A percentile compares a stretch with the other conserved stretches of the same genome.
Conservation (phyloP, 1,140 invertebrate genomes). For the Pachypeltis micranthus region DNA sequence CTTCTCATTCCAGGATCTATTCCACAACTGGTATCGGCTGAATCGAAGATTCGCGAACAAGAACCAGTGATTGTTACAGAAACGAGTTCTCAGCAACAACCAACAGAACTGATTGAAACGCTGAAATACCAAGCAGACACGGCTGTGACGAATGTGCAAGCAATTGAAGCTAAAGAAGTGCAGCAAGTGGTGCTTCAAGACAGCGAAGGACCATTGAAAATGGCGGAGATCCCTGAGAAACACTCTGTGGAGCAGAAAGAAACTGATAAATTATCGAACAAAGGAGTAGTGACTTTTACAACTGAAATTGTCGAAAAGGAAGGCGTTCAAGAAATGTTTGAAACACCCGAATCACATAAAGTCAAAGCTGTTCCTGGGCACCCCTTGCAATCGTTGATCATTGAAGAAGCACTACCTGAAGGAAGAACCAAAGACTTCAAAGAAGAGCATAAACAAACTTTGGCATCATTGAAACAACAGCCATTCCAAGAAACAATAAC, state of each 20-base stretch:
- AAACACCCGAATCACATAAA: slow-evolving; percentile 42
- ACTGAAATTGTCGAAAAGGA: slow-evolving; percentile 45
- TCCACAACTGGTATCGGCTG: slow-evolving; percentile 39
- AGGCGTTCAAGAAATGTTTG: slow-evolving; percentile 36
- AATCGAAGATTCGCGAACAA: slow-evolving; percentile 38
- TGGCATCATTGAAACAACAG: slow-evolving; percentile 39
- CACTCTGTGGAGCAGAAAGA: slow-evolving; percentile 29
- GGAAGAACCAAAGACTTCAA: slow-evolving; percentile 38
- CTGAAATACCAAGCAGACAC: slow-evolving; percentile 43
- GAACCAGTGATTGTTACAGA: slow-evolving; percentile 44
- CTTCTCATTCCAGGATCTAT: slow-evolving; percentile 35
- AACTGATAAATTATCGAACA: slow-evolving; percentile 35
- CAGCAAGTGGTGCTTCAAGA: slow-evolving; percentile 42
- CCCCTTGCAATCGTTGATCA: slow-evolving; percentile 42
- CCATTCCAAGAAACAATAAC: slow-evolving; percentile 41
- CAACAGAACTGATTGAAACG: slow-evolving; percentile 39
- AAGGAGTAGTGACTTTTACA: slow-evolving; percentile 40
- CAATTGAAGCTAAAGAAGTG: slow-evolving; percentile 44
- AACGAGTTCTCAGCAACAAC: slow-evolving; percentile 41
- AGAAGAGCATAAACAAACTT: slow-evolving; percentile 32
- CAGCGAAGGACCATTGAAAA: slow-evolving; percentile 37
- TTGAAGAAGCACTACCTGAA: slow-evolving; percentile 45
- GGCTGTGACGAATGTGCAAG: slow-evolving; percentile 37
- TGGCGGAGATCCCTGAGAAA: slow-evolving; percentile 31
- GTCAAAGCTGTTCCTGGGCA: slow-evolving; percentile 41